Percentiles rank a stretch among this genome's conserved stretches.
These are phyloP conservation scores for Myrmophylax atrothorax DNA, from an alignment of 2,113 vertebrate genomes.

Conservation along the genomic window DNA sequence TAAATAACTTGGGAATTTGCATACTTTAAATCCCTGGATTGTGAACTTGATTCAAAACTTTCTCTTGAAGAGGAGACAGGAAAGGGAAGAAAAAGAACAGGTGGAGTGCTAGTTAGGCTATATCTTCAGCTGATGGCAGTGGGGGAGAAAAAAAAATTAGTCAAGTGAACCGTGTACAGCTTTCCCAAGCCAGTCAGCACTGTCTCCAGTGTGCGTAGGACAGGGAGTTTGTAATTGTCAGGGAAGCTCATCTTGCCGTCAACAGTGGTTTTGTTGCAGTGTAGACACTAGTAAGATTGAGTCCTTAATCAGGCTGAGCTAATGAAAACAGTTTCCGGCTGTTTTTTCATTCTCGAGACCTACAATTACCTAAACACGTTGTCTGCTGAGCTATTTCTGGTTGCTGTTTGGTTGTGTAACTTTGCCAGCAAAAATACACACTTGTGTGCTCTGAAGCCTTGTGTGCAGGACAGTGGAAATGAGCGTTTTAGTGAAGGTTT, in stretches of 20 bases:
- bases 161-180: accelerated
- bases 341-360: neutral
- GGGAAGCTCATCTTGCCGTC: neutral
- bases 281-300: neutral
- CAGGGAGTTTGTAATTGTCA: neutral
- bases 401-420: neutral
- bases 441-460: neutral
- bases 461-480: neutral
- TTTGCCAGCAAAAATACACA: neutral
- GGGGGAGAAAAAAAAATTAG: accelerated
- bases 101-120: neutral
- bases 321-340: neutral
- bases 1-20: neutral
- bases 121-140: neutral
- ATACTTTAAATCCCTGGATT: neutral
- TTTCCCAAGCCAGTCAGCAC: neutral
- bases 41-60: neutral
- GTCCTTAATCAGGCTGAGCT: neutral
- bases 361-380: neutral
- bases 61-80: neutral
- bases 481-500: neutral
- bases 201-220: neutral
- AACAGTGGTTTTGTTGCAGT: neutral
- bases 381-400: neutral
- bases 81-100: neutral